Evolutionary conservation across 2,113 vertebrate species (phyloP).

Genomic region (Cairina moschata): DNA sequence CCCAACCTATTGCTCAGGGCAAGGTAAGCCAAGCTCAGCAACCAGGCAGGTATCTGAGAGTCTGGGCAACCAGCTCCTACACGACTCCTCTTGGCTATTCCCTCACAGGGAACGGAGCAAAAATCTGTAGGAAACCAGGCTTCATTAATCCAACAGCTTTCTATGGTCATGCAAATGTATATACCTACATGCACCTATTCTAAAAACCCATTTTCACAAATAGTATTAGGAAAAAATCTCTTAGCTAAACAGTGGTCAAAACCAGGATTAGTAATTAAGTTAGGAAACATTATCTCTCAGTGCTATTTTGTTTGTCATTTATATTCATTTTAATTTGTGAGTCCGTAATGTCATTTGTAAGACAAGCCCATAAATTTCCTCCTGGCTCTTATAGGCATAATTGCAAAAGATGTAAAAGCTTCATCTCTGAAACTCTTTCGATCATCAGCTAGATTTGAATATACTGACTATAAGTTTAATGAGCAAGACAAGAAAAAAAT

Average conservation of each 20-base stretch:
- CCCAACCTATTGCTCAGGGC: neutral
- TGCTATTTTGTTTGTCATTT: constrained; percentile 54
- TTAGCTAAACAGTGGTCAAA: neutral
- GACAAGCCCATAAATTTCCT: constrained; percentile 29
- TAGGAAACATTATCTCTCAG: constrained; percentile 51
- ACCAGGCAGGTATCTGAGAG: accelerated
- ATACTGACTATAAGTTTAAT: neutral
- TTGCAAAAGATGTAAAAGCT: neutral
- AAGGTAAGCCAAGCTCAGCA: neutral
- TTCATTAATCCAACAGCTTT: neutral
- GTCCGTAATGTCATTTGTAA: neutral
- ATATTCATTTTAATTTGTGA: constrained; percentile 52
- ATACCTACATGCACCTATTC: neutral
- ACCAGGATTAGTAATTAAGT: constrained; percentile 18
- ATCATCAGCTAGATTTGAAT: neutral
- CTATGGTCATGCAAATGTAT: neutral
- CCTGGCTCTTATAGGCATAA: neutral
- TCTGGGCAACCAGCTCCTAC: neutral
- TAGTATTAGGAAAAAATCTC: neutral
- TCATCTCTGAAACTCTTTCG: constrained; percentile 2
- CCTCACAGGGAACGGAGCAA: neutral
- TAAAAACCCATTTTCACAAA: neutral
- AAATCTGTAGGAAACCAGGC: neutral
- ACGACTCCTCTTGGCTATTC: accelerated
- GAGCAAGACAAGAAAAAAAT: neutral